These are phyloP conservation scores for Caenorhabditis zanzibari DNA, from an alignment of 2,888 invertebrate species.

Conservation along the genomic window DNA sequence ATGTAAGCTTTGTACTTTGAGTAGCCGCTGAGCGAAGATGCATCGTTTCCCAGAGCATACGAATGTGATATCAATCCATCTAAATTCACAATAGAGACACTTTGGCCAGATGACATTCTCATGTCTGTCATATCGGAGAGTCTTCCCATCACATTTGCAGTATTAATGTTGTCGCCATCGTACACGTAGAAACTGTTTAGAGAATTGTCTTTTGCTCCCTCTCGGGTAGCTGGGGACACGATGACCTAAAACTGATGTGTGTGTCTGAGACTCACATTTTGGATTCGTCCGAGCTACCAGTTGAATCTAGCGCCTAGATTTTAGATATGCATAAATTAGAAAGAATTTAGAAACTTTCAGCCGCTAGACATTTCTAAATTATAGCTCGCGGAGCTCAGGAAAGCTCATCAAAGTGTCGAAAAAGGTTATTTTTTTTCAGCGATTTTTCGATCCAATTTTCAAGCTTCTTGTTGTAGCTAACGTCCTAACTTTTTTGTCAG, in stretches of 20 bases:
- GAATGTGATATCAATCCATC: neutral
- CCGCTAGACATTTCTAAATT: too few species aligned
- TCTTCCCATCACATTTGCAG: constrained; percentile 38
- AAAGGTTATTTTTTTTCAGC: too few species aligned
- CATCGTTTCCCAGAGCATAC: constrained; percentile 33
- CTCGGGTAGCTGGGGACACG: neutral
- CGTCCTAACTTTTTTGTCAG: too few species aligned
- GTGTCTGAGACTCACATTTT: neutral
- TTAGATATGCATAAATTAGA: too few species aligned
- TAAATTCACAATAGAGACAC: constrained; percentile 34
- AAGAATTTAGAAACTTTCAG: too few species aligned
- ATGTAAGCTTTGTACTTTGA: constrained; percentile 6
- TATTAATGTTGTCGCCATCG: constrained; percentile 46
- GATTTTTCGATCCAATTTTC: too few species aligned
- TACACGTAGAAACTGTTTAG: constrained; percentile 17
- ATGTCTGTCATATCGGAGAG: neutral
- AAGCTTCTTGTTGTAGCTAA: too few species aligned
- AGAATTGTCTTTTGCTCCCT: neutral
- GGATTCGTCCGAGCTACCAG: too few species aligned
- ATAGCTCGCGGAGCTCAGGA: too few species aligned
- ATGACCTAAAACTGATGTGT: constrained; percentile 1
- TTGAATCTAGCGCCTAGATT: too few species aligned
- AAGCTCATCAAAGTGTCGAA: too few species aligned
- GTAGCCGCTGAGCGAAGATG: neutral
- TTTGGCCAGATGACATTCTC: neutral